Conservation (phyloP, 2,888 invertebrate genomes). For the Rhopalosiphum nymphaeae region DNA sequence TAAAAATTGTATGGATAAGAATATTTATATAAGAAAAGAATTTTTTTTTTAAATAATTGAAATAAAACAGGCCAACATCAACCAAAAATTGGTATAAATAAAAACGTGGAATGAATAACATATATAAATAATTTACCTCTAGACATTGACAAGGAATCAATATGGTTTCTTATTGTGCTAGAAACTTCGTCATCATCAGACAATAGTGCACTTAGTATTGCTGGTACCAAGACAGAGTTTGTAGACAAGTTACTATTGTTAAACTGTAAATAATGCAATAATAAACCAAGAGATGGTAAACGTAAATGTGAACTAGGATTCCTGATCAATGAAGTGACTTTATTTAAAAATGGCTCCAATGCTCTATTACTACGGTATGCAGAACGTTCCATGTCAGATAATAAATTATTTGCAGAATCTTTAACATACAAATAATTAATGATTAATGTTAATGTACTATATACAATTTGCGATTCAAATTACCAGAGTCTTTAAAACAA, state of each 20-base stretch:
- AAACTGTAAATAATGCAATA: conserved; percentile 57
- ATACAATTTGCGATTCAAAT: background rate
- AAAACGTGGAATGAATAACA: background rate
- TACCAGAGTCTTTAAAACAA: conserved; percentile 60
- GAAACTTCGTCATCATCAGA: conserved; percentile 61
- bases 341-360: conserved; percentile 60
- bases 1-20: background rate
- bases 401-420: conserved; percentile 54
- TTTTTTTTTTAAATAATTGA: background rate
- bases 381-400: conserved; percentile 56
- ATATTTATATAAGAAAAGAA: background rate
- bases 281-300: conserved; percentile 50
- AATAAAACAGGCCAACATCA: background rate
- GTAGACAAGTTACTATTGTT: conserved; percentile 47
- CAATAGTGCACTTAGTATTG: conserved; percentile 39
- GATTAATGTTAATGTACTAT: background rate
- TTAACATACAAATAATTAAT: conserved; percentile 22
- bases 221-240: conserved; percentile 38
- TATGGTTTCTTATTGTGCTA: conserved; percentile 53
- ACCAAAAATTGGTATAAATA: background rate
- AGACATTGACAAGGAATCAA: conserved; percentile 62
- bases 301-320: conserved; percentile 59
- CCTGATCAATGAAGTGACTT: conserved; percentile 47
- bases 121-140: conserved; percentile 47
- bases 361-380: conserved; percentile 42